Conservation (phyloP, 1,140 invertebrate genomes). For the Matsumurasca onukii region DNA sequence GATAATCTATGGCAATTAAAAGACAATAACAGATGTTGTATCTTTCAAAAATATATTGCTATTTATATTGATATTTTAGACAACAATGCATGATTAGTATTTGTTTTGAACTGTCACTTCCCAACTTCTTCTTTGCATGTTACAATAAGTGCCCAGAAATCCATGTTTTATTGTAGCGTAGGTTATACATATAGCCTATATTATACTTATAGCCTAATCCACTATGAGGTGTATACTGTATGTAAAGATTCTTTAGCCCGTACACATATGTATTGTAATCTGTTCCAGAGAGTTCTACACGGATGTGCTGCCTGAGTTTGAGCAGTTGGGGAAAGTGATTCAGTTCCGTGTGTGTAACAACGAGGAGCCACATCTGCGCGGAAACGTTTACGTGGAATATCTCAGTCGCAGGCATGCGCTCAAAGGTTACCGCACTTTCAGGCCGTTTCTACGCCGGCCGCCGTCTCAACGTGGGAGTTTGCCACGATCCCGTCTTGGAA, state of each 20-base stretch:
- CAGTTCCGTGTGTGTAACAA: constrained; percentile 89
- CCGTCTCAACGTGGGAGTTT: constrained; percentile 80
- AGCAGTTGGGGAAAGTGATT: constrained; percentile 72
- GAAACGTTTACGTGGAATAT: constrained; percentile 91
- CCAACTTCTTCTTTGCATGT: too few species aligned
- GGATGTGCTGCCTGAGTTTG: constrained; percentile 82
- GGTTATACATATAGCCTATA: neutral
- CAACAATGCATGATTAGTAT: too few species aligned
- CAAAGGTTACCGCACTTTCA: constrained; percentile 68
- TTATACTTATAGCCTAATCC: neutral
- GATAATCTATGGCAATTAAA: too few species aligned
- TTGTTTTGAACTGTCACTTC: too few species aligned
- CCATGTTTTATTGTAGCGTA: too few species aligned
- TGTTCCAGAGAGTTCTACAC: constrained; percentile 75
- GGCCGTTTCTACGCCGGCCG: constrained; percentile 88
- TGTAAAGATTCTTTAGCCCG: neutral
- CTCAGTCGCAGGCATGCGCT: constrained; percentile 65
- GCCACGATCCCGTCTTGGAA: constrained; percentile 79
- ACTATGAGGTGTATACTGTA: neutral
- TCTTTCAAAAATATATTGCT: too few species aligned
- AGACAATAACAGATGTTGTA: too few species aligned
- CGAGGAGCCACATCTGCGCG: constrained; percentile 79
- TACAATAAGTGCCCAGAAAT: too few species aligned
- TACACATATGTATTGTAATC: neutral
- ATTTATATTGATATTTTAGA: too few species aligned